Conservation (phyloP, 2,113 vertebrate genomes). For the Ginglymostoma cirratum region DNA sequence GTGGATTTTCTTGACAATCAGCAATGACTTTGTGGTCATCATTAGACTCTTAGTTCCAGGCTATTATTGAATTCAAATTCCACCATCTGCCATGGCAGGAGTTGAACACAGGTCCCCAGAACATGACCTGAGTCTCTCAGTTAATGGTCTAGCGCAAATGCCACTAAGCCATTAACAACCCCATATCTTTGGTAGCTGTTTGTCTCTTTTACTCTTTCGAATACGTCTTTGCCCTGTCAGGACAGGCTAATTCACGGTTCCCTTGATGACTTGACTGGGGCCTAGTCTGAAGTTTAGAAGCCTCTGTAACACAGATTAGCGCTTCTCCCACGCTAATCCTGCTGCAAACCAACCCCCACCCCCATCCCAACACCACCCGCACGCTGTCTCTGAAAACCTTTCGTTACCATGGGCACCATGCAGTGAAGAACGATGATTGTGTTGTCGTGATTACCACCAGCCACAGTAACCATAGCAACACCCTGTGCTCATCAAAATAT, state of each 20-base stretch:
- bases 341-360: neutral
- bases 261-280: neutral
- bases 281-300: neutral
- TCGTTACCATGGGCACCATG: neutral
- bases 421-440: neutral
- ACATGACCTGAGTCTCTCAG: too few relatives aligned
- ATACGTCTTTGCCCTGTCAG: neutral
- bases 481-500: neutral
- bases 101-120: too few relatives aligned
- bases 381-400: neutral
- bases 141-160: too few relatives aligned
- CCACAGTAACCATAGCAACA: conserved; percentile 2
- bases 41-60: too few relatives aligned
- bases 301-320: neutral
- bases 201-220: too few relatives aligned
- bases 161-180: too few relatives aligned
- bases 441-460: neutral
- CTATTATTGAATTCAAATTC: too few relatives aligned
- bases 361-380: neutral
- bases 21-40: too few relatives aligned
- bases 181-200: too few relatives aligned
- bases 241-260: neutral
- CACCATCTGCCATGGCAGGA: too few relatives aligned
- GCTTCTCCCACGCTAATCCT: neutral
- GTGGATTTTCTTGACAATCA: too few relatives aligned